phyloP scores from a whole-genome alignment of 2,797 vertebrate species.

The Sphaeramia orbicularis region DNA sequence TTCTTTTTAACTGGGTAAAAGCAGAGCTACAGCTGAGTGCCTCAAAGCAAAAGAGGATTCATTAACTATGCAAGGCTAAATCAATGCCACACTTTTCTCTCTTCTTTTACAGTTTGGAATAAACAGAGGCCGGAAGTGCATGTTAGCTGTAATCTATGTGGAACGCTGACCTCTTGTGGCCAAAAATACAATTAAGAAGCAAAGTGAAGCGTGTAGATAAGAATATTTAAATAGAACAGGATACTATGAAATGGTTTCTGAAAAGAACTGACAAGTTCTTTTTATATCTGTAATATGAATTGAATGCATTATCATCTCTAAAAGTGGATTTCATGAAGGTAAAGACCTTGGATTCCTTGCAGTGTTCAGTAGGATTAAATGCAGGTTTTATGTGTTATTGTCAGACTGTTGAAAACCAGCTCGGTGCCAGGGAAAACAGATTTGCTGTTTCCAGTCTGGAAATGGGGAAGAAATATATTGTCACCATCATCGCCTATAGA shows the following conservation, averaged over 20 bases:
- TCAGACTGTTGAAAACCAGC: constrained; percentile 80
- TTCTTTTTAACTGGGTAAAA: constrained; percentile 4
- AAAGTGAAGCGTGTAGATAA: background rate
- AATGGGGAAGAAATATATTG: constrained; percentile 80
- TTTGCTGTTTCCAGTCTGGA: constrained; percentile 82
- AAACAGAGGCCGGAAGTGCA: background rate
- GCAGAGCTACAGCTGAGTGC: background rate
- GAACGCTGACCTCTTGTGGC: constrained; percentile 79
- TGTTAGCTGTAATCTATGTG: constrained; percentile 39
- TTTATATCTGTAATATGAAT: background rate
- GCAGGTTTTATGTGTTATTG: constrained; percentile 17
- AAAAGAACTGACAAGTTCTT: background rate
- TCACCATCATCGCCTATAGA: constrained; percentile 87
- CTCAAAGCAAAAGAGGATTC: background rate
- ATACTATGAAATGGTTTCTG: background rate
- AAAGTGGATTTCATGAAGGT: background rate
- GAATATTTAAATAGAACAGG: background rate
- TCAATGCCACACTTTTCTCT: background rate
- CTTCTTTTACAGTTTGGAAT: constrained; percentile 7
- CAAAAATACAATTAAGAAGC: constrained; percentile 17
- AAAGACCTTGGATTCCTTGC: too few species aligned
- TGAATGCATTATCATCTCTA: background rate
- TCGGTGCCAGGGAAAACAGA: constrained; percentile 72
- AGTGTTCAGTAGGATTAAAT: constrained; percentile 4
- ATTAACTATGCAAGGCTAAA: background rate